Evolutionary conservation across 2,888 invertebrate species (phyloP).

Genomic region (Cerastoderma edule): DNA sequence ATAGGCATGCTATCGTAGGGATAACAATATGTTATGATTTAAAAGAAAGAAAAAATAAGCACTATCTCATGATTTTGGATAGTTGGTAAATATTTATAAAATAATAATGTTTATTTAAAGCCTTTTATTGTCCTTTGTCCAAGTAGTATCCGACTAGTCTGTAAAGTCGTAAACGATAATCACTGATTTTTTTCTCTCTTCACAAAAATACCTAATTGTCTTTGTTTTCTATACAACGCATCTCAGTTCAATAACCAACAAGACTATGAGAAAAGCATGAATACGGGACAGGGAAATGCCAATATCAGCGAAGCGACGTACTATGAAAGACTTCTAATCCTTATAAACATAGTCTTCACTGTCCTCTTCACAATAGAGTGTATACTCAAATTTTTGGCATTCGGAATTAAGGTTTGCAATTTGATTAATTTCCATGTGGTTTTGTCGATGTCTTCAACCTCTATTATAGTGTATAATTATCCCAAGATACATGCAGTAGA

Average conservation of each 20-base stretch:
- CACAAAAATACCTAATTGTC: constrained; percentile 18
- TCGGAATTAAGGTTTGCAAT: constrained; percentile 96
- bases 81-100: no score
- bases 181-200: neutral
- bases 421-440: constrained; percentile 22
- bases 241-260: constrained; percentile 63
- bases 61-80: neutral
- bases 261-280: constrained; percentile 56
- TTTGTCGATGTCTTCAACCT: constrained; percentile 21
- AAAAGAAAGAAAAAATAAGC: neutral
- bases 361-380: constrained; percentile 99
- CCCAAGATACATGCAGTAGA: constrained; percentile 12
- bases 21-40: neutral
- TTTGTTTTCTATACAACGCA: constrained; percentile 40
- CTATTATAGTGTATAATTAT: constrained; percentile 16
- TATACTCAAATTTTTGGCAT: constrained; percentile 99
- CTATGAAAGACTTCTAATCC: constrained; percentile 63
- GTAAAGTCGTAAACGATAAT: no score
- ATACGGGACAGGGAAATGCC: constrained; percentile 19
- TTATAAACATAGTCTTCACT: constrained; percentile 99
- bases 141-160: neutral
- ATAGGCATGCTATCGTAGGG: neutral
- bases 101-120: no score
- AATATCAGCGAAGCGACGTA: constrained; percentile 40
- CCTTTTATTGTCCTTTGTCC: no score